Evolutionary conservation across 2,797 vertebrate genomes (phyloP).

Genomic region (Labroides dimidiatus): DNA sequence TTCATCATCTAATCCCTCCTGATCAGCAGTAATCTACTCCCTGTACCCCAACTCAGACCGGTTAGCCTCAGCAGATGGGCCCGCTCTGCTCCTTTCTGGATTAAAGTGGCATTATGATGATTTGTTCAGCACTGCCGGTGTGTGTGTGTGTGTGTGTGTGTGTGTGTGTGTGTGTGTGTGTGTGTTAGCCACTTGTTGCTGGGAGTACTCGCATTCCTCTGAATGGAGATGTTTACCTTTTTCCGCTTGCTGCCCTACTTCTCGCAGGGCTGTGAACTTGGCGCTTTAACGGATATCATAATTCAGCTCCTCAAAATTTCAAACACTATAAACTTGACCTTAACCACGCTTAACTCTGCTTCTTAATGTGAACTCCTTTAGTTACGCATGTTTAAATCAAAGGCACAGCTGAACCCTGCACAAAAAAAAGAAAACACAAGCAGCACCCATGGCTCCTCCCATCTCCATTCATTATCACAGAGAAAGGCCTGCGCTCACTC

Average conservation of each 20-base stretch:
- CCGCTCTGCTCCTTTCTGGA: constrained; percentile 46
- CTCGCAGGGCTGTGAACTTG: constrained; percentile 14
- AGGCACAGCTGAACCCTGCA: constrained; percentile 30
- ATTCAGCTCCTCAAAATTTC: constrained; percentile 14
- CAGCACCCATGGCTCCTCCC: constrained; percentile 59
- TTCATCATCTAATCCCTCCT: constrained; percentile 71
- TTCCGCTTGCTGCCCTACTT: constrained; percentile 39
- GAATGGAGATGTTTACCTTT: constrained; percentile 47
- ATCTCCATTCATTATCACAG: constrained; percentile 65
- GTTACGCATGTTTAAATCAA: constrained; percentile 19
- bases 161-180: constrained; percentile 34
- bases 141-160: constrained; percentile 26
- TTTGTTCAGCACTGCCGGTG: constrained; percentile 26
- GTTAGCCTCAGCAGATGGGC: constrained; percentile 72
- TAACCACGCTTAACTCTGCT: constrained; percentile 4
- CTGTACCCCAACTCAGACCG: constrained; percentile 42
- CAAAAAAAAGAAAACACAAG: constrained; percentile 58
- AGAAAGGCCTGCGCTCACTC: constrained; percentile 51
- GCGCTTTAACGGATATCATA: constrained; percentile 3
- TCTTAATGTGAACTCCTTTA: constrained; percentile 1
- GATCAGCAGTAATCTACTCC: constrained; percentile 67
- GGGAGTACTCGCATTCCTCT: constrained; percentile 40
- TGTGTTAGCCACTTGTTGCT: constrained; percentile 50
- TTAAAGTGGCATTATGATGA: constrained; percentile 65
- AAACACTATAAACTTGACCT: constrained; percentile 13